Evolutionary conservation across 2,888 invertebrate genomes (phyloP), one percentile per base, ranked within the genome.

Genomic region (Drosophila buzzatii): DNA sequence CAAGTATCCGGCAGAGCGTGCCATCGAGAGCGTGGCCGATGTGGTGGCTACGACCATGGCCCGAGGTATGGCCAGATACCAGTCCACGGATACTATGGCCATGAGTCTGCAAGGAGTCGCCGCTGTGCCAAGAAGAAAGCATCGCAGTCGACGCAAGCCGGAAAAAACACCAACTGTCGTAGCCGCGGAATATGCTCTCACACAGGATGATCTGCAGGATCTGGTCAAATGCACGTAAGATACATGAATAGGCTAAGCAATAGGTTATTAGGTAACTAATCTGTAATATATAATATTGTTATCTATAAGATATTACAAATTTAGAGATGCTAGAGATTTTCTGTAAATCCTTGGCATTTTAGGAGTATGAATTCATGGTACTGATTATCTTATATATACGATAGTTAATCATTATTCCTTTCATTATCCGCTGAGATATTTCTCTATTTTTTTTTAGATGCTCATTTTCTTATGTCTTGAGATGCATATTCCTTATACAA

Each of bases 191-290:
- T 90, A 92, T 47, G 84, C 91, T 0, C 79, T 89, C 3, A 76
- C 91, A 3, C 79, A 89, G 12, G 79, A 90, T 39, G 92, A 92
- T 35, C 90, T 89, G 23, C 81, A 90, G 64, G 92, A 92, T 81
- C 70, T 92, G 58, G 90, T 93, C 33, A 91, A 92, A 67, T 93
- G 93, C 92, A 92, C 89, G 93, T 93, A 84, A 84, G 92, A 27
- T 7, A 7, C 27, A 27, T 6, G 27, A 27, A 27, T 27, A 27
- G 27, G 27, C 6, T 27, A 27, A 27, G 27, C 0, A 27, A 27
- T 27, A 27, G 27, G 27, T 27, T 27, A 27, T 1, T 27, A 27
- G 27, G 27, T 27, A 27, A 27, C 27, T 27, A 27, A 27, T 27
- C 27, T 27, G 27, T 27, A 27, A 27, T 27, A 27, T 27, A 27